Evolutionary conservation across 2,113 vertebrate genomes (phyloP), one percentile per base, ranked within the genome.

Genomic region (Phyllostomus hastatus): DNA sequence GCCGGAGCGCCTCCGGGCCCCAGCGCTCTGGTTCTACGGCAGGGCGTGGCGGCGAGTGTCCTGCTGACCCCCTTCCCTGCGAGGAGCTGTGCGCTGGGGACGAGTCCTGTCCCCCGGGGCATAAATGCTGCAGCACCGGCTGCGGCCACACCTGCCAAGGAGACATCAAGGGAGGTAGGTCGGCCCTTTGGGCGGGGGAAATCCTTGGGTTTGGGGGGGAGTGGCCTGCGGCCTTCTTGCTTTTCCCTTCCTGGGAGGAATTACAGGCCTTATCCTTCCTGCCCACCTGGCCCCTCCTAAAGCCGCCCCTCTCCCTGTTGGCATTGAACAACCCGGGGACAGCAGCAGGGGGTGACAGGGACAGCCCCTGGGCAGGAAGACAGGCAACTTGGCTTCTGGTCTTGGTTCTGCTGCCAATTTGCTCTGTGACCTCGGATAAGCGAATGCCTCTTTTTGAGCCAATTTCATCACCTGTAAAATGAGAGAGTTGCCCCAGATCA

Each of bases 51-150:
- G 88, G 78, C 10, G 73, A 24, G 17, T 98, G 97, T 93, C 97
- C 97, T 20, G 43, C 78, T 0, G 97, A 98, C 82, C 96, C 95
- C 35, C 91, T 96, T 79, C 97, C 96, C 0, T 98, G 97, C 14
- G 28, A 95, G 59, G 93, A 98, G 64, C 86, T 96, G 57, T 98
- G 97, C 83, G 61, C 91, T 2, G 78, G 48, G 26, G 97, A 97
- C 1, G 17, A 4, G 0, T 91, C 97, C 64, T 98, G 97, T 67
- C 97, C 97, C 50, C 81, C n/a, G 24, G 97, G 86, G 11, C 94
- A 96, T 1, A 98, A 98, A 52, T 98, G 97, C 91, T 97, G 97
- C n/a, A 97, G 96, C 64, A 97, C 96, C 0, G 91, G 97, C 61
- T 97, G 97, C 89, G 97, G 97, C 33, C 91, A 83, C 3, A 19